Conservation (phyloP, 2,797 vertebrate genomes). For the Botia kubotai region DNA sequence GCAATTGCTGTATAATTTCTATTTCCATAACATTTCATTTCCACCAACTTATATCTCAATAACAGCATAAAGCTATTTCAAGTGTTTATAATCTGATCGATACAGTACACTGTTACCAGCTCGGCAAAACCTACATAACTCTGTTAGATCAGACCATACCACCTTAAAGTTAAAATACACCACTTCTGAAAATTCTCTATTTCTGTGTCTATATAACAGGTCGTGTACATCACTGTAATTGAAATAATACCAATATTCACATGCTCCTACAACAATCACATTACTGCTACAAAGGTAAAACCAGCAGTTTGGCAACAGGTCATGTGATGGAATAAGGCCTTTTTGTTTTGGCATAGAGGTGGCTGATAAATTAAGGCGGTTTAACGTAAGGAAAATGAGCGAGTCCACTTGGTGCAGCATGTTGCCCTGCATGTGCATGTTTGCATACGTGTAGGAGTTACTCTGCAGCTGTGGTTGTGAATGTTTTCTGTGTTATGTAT, state of each 20-base stretch:
- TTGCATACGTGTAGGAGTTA: slow-evolving; percentile 43
- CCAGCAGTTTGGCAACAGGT: slow-evolving; percentile 8
- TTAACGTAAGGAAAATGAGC: slow-evolving; percentile 8
- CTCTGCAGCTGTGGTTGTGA: slow-evolving; percentile 30
- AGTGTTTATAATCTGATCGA: background rate
- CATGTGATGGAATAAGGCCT: slow-evolving; percentile 5
- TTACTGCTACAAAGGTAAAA: slow-evolving; percentile 24
- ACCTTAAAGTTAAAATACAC: background rate
- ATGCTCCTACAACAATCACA: background rate
- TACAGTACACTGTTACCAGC: background rate
- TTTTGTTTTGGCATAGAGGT: slow-evolving; percentile 24
- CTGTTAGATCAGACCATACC: background rate
- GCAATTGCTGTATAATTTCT: background rate
- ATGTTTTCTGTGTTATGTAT: slow-evolving; percentile 28
- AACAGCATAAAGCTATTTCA: background rate
- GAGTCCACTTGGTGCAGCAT: slow-evolving; percentile 31
- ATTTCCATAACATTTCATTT: background rate
- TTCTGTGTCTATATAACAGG: background rate
- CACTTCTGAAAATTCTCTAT: background rate
- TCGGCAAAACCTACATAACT: background rate
- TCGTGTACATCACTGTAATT: background rate
- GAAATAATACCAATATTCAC: background rate
- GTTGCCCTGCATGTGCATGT: background rate
- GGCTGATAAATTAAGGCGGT: slow-evolving; percentile 39
- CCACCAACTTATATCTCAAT: background rate